phyloP scores from a whole-genome alignment of 2,797 vertebrate genomes.

The Onychomys torridus region DNA sequence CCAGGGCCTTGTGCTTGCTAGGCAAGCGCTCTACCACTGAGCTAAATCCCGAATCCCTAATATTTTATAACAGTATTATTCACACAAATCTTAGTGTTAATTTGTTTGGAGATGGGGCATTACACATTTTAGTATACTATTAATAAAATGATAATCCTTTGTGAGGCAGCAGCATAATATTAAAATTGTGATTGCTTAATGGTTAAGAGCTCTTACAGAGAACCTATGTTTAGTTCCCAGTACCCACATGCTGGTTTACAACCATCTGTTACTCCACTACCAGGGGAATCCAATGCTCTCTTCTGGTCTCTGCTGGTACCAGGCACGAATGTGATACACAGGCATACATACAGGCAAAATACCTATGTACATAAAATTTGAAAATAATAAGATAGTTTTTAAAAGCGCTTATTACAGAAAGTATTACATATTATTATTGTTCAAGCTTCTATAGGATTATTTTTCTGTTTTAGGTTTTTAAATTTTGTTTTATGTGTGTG shows the following conservation, averaged over 20 bases:
- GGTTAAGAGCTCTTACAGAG: neutral
- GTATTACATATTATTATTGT: neutral
- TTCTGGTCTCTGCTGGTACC: neutral
- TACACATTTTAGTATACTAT: neutral
- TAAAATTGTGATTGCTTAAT: neutral
- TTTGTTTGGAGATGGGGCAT: neutral
- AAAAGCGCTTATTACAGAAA: neutral
- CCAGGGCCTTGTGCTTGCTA: too few species aligned
- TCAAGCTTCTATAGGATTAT: slow-evolving; percentile 13
- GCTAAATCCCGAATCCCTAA: too few species aligned
- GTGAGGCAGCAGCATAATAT: neutral
- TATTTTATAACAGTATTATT: neutral
- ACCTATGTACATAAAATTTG: neutral
- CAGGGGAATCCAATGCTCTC: neutral
- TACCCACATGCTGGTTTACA: neutral
- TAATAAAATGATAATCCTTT: slow-evolving; percentile 13
- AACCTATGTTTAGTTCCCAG: neutral
- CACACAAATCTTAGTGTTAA: neutral
- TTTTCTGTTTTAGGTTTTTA: neutral
- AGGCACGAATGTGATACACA: neutral
- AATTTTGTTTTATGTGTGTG: neutral
- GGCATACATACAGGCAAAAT: neutral
- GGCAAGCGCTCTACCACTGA: too few species aligned
- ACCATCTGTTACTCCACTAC: neutral
- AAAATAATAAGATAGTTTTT: neutral